These are phyloP conservation scores for Tiliacea citrago DNA, from an alignment of 2,888 invertebrate species.

Conservation along the genomic window DNA sequence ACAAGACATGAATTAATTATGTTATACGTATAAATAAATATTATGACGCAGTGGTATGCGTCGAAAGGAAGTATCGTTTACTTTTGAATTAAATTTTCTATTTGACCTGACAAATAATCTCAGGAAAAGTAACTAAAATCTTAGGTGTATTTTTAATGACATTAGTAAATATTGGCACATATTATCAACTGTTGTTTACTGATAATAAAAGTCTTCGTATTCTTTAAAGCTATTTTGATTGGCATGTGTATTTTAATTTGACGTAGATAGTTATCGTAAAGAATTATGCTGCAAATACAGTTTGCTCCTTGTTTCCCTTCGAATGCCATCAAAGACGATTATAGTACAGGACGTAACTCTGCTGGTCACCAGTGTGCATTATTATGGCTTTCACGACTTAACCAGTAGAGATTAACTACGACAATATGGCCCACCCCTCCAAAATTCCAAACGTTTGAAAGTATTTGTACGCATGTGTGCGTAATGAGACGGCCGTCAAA, in stretches of 20 bases:
- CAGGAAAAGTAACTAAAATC: not conserved
- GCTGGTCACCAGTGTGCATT: too few relatives aligned
- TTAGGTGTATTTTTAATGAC: not conserved
- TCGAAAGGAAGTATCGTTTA: constrained; percentile 19
- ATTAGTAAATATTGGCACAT: not conserved
- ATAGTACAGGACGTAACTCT: too few relatives aligned
- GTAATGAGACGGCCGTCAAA: too few relatives aligned
- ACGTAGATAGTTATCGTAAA: not conserved
- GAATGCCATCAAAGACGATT: too few relatives aligned
- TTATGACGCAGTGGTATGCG: not conserved
- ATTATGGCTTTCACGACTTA: too few relatives aligned
- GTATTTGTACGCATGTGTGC: too few relatives aligned
- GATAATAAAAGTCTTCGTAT: constrained; percentile 14
- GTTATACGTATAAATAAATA: constrained; percentile 8
- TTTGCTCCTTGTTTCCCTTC: not conserved
- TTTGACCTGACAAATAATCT: constrained; percentile 9
- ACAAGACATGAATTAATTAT: constrained; percentile 10
- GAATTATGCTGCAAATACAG: not conserved
- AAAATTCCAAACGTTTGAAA: too few relatives aligned
- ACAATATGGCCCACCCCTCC: too few relatives aligned
- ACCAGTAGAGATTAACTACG: too few relatives aligned
- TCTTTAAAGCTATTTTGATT: constrained; percentile 1
- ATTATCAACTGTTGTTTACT: constrained; percentile 13
- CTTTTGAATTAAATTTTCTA: not conserved
- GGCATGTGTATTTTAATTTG: not conserved